Conservation (phyloP, 2,113 vertebrate genomes). For the Axis porcinus region DNA sequence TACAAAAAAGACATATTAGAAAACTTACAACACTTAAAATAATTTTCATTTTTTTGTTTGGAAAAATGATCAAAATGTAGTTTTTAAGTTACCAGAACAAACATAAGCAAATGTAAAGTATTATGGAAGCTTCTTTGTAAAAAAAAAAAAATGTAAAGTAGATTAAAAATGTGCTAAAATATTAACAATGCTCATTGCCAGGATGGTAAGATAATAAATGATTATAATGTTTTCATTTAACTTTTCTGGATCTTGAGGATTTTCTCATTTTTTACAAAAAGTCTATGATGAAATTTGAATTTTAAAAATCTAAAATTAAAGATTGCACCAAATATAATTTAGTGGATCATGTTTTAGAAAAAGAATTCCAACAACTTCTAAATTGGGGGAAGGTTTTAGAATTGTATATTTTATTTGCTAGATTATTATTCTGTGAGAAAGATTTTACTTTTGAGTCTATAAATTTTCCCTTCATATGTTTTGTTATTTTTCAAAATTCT, state of each 20-base stretch:
- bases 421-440: not conserved
- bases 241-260: not conserved
- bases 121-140: not conserved
- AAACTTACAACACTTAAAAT: not conserved
- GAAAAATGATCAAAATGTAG: not conserved
- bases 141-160: not conserved
- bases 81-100: not conserved
- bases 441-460: not conserved
- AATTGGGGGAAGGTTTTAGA: not conserved
- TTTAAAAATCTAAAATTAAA: not conserved
- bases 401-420: not conserved
- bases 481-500: not conserved
- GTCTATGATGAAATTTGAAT: not conserved
- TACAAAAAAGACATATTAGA: not conserved
- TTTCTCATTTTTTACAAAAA: not conserved
- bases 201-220: not conserved
- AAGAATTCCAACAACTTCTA: not conserved
- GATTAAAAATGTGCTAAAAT: not conserved
- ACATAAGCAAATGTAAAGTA: not conserved
- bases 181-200: not conserved
- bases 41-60: not conserved
- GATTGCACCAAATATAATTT: not conserved
- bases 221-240: not conserved
- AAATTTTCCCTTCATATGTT: not conserved
- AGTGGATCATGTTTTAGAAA: not conserved